Evolutionary conservation across 2,888 invertebrate genomes (phyloP).

Genomic region (Tinea trinotella): DNA sequence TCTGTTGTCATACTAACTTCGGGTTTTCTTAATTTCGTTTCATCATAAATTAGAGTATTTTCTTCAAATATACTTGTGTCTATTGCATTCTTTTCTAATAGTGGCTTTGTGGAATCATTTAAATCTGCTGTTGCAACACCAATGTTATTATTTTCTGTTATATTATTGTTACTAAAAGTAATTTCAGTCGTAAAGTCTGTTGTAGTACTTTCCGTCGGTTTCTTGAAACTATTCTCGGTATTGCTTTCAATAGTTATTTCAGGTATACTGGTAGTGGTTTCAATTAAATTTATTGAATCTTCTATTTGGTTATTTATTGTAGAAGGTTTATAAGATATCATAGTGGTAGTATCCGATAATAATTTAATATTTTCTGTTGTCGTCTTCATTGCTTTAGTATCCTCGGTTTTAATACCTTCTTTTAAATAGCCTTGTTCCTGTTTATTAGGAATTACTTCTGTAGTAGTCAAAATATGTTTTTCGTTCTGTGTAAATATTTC

Average conservation of each 20-base stretch:
- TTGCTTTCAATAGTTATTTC: not conserved
- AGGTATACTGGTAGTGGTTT: not conserved
- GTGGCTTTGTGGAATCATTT: no score
- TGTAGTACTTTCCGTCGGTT: not conserved
- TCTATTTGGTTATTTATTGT: slow-evolving; percentile 2
- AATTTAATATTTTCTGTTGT: not conserved
- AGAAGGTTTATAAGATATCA: not conserved
- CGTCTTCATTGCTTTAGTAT: no score
- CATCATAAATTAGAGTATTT: no score
- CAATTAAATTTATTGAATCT: not conserved
- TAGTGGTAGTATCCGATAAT: not conserved
- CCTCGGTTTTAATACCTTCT: no score
- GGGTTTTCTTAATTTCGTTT: no score
- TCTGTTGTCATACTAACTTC: no score
- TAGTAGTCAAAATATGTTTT: no score
- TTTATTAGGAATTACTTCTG: no score
- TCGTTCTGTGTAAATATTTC: no score
- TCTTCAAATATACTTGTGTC: not conserved
- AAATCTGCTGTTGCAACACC: no score
- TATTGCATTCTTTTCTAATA: not conserved
- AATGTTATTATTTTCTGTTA: not conserved
- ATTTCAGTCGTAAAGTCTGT: not conserved
- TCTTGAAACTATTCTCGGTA: no score
- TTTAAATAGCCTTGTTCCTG: no score
- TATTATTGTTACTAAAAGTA: not conserved